These are phyloP conservation scores for Agelas oroides DNA, from an alignment of 37 sponge, comb jelly and placozoan species.

Conservation along the genomic window DNA sequence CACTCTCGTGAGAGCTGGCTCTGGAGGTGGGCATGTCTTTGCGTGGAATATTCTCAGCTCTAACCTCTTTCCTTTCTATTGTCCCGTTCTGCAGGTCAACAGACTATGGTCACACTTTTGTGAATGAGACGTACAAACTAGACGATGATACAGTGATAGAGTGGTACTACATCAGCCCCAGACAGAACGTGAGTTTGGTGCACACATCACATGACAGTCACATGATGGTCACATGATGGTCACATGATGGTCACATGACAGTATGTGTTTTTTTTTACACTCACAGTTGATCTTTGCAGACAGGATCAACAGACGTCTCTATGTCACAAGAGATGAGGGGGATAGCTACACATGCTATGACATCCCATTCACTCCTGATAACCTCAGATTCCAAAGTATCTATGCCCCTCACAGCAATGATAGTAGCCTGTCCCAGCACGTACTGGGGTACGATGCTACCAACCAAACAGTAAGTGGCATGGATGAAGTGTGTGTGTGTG, in stretches of 20 bases:
- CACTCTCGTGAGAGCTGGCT: slow-evolving; percentile 61
- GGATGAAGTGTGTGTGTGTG: neutral
- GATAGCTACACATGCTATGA: slow-evolving; percentile 23
- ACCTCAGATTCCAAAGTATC: slow-evolving; percentile 15
- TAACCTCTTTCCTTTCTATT: neutral
- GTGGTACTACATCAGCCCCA: slow-evolving; percentile 65
- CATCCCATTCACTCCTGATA: slow-evolving; percentile 10
- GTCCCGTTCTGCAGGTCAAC: slow-evolving; percentile 55
- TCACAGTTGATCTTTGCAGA: slow-evolving; percentile 68
- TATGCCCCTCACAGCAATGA: neutral
- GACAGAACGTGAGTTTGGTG: slow-evolving; percentile 22
- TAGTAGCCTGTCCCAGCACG: neutral
- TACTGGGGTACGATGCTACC: slow-evolving; percentile 22
- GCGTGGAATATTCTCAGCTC: neutral
- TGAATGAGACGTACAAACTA: slow-evolving; percentile 59
- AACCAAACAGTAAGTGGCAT: neutral
- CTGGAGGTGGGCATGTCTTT: slow-evolving; percentile 52
- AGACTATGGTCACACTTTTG: slow-evolving; percentile 76
- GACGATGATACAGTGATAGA: slow-evolving; percentile 24
- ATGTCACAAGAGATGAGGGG: slow-evolving; percentile 77
- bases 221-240: too few relatives aligned
- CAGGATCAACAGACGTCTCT: slow-evolving; percentile 32
- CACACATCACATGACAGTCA: too few relatives aligned
- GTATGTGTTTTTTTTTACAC: neutral
- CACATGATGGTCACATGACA: too few relatives aligned